phyloP scores from a whole-genome alignment of 2,113 vertebrate genomes.

The Aptenodytes patagonicus region DNA sequence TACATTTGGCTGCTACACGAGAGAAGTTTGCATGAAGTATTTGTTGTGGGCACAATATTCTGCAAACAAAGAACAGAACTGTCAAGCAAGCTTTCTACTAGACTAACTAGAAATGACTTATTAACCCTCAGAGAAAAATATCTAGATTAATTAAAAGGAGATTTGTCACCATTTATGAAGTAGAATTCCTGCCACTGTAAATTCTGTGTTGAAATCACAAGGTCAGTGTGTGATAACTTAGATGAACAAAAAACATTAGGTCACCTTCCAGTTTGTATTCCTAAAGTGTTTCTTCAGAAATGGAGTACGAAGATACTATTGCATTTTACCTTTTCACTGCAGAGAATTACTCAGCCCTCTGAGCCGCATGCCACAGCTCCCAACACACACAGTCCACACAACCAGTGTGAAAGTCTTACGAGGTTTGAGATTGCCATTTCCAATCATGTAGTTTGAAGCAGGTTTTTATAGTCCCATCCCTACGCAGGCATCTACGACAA shows the following conservation, averaged over 20 bases:
- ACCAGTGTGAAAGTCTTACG: accelerated
- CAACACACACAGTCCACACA: neutral
- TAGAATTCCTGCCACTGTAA: neutral
- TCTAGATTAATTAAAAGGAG: neutral
- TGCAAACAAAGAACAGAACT: neutral
- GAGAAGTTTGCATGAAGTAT: neutral
- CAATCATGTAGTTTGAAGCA: too few relatives aligned
- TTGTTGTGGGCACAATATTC: neutral
- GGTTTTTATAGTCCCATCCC: neutral
- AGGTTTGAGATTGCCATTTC: neutral
- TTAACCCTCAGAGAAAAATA: neutral
- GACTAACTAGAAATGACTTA: neutral
- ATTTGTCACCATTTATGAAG: neutral
- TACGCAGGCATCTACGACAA: accelerated
- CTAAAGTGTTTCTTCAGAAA: neutral
- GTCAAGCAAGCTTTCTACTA: neutral
- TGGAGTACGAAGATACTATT: too few relatives aligned
- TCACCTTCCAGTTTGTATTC: neutral
- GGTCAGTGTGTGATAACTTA: neutral
- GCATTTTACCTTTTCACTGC: neutral
- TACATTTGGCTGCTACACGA: neutral
- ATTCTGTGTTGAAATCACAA: neutral
- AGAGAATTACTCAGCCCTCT: neutral
- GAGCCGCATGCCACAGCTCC: neutral
- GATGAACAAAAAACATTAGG: neutral